Evolutionary conservation across 2,113 vertebrate genomes (phyloP).

Genomic region (Stigmatopora nigra): DNA sequence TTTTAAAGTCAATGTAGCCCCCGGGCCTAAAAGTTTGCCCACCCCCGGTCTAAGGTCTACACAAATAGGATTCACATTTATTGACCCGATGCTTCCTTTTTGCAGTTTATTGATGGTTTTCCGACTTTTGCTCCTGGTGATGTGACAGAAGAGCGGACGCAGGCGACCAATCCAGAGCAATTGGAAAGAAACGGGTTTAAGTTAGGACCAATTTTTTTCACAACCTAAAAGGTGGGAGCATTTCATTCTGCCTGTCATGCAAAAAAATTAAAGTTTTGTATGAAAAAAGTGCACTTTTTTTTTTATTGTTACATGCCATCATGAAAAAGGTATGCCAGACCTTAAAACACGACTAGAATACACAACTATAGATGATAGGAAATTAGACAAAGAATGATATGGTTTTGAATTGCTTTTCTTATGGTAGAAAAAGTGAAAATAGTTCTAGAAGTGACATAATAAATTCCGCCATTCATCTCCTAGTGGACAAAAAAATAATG

Average conservation of each 20-base stretch:
- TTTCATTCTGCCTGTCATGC: no score
- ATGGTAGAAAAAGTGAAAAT: background rate
- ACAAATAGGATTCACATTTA: background rate
- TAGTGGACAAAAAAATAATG: background rate
- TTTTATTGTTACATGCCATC: no score
- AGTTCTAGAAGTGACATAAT: background rate
- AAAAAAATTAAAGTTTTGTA: no score
- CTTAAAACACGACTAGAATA: background rate
- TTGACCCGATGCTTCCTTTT: conserved; percentile 7
- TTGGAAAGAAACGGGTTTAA: background rate
- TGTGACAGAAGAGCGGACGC: conserved; percentile 20
- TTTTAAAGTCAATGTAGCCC: no score
- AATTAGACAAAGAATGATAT: background rate
- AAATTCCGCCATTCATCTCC: background rate
- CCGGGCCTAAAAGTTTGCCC: no score
- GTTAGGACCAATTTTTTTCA: background rate
- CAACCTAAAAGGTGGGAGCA: no score
- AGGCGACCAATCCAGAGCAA: background rate
- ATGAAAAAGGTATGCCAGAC: background rate
- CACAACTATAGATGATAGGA: background rate
- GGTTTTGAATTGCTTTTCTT: background rate
- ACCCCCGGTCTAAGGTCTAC: background rate
- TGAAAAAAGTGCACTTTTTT: no score
- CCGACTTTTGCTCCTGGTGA: conserved; percentile 71
- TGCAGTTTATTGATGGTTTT: conserved; percentile 87